Base-by-base conservation (phyloP, 2,113 vertebrate genomes). In the Oxygymnocypris stewartii region DNA sequence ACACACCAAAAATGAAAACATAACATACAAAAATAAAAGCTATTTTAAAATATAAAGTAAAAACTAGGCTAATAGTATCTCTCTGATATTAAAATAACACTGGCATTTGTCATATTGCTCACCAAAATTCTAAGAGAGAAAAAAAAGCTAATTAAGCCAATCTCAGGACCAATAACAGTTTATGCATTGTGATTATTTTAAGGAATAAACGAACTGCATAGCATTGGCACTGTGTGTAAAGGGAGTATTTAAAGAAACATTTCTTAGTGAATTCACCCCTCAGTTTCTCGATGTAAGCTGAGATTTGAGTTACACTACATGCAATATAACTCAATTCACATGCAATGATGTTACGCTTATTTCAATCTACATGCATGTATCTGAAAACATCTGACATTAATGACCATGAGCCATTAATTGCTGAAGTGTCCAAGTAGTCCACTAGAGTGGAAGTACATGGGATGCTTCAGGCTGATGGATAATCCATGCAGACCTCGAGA, bases 391-490 rank as follows among this genome's bases (percentile, higher is more conserved):
- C 18, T 47, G 51, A 23, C 44, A 89, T 94, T 94, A 94, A 94
- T 93, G 89, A n/a, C 92, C 14, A 67, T 69, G 51, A 13, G 90
- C 81, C 90, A 92, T 94, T 95, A 94, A 94, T 82, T 1, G 42
- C 87, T 94, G 93, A 94, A 94, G 93, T 84, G 82, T 85, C 91
- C 87, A 91, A 61, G 91, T 92, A 94, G 93, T 86, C 92, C 89
- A 92, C 90, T 84, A 13, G 18, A 69, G 90, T 89, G 90, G 89
- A 93, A 91, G 92, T 94, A 93, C 92, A 88, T 89, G 89, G 90
- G 35, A 42, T 23, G 86, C 93, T 93, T 94, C 93, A 93, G 90
- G 86, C 76, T 23, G 87, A 90, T 63, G 86, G 31, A 74, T 75
- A 94, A 92, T 90, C 92, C 92, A 93, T 93, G 90, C 93, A 82